Evolutionary conservation across 2,797 vertebrate species (phyloP).

Genomic region (Channallabes apus): DNA sequence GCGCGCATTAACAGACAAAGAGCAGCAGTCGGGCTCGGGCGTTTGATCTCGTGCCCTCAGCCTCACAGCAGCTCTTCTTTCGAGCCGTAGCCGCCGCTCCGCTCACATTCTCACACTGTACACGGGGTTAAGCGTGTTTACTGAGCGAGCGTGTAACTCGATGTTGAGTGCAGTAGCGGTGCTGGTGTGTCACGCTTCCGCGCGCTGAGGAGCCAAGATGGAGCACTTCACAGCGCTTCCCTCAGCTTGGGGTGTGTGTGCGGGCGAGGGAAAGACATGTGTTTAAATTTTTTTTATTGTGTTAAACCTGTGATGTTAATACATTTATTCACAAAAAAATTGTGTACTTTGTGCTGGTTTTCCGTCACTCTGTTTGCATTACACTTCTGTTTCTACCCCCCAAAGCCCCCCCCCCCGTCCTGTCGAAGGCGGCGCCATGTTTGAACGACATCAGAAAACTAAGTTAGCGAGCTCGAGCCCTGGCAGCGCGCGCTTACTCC

Average conservation of each 20-base stretch:
- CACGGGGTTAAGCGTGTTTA: background rate
- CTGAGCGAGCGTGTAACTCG: background rate
- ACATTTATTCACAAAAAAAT: background rate
- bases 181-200: constrained; percentile 59
- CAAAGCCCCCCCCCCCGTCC: constrained; percentile 69
- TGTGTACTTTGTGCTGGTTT: background rate
- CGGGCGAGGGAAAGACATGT: no score
- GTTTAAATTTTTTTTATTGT: background rate
- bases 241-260: no score
- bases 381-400: constrained; percentile 2
- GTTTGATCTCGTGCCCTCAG: no score
- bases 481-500: background rate
- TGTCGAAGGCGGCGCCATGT: constrained; percentile 79
- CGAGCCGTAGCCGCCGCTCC: no score
- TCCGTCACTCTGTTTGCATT: background rate
- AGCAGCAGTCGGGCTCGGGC: background rate
- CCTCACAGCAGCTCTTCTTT: background rate
- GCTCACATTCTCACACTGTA: background rate
- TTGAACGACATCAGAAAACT: constrained; percentile 77
- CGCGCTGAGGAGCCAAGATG: background rate
- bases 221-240: background rate
- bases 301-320: no score
- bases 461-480: constrained; percentile 58
- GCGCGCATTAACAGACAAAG: constrained; percentile 53
- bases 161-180: constrained; percentile 62